Evolutionary conservation across 2,888 invertebrate species (phyloP).

Genomic region (Steinernema hermaphroditum): DNA sequence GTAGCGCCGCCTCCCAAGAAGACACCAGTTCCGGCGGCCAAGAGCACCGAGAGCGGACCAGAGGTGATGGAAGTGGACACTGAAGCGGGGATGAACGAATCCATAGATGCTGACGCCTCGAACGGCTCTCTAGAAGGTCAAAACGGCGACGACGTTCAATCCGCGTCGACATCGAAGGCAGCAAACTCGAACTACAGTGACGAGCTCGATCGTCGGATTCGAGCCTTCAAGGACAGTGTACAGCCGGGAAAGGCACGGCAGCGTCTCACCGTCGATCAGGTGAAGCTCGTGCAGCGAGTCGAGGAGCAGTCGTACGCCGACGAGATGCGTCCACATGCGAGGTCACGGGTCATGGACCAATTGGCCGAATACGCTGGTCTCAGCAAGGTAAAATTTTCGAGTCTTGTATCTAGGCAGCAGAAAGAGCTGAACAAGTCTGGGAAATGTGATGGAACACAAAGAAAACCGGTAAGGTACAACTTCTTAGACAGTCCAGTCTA

Average conservation of each 20-base stretch:
- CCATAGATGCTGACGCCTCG: not conserved
- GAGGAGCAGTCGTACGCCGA: not conserved
- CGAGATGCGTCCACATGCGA: not conserved
- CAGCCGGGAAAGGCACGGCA: not conserved
- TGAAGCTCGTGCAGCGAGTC: not conserved
- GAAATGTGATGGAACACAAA: too few relatives aligned
- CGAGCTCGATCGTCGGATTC: not conserved
- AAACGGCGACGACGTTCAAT: too few relatives aligned
- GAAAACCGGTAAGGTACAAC: too few relatives aligned
- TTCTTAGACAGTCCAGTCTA: too few relatives aligned
- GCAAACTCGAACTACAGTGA: not conserved
- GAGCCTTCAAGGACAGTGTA: slow-evolving; percentile 8
- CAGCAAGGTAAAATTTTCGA: not conserved
- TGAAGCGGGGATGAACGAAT: not conserved
- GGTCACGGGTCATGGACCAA: not conserved
- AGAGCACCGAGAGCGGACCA: not conserved
- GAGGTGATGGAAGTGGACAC: not conserved
- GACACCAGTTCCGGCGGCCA: too few relatives aligned
- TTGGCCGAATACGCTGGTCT: slow-evolving; percentile 5
- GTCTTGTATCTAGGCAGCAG: too few relatives aligned
- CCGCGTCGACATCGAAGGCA: not conserved
- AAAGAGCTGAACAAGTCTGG: too few relatives aligned
- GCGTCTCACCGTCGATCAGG: not conserved
- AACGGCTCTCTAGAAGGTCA: too few relatives aligned
- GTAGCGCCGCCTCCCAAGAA: not conserved